Conservation (phyloP, 2,797 vertebrate species). For the Falco novaeseelandiae region DNA sequence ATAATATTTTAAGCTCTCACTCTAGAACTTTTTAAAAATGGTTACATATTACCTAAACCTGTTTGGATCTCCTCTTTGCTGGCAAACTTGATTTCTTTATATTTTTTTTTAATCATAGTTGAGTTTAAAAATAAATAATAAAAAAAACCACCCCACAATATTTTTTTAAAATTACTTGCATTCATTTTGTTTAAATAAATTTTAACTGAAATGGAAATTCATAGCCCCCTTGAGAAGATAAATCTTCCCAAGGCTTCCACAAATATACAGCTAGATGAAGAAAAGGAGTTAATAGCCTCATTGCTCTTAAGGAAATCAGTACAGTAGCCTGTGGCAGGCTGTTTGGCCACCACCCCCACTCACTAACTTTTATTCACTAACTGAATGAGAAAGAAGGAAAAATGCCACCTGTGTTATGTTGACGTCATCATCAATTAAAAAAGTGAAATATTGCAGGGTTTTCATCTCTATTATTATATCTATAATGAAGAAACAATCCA, state of each 20-base stretch:
- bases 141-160: fast-evolving
- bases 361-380: not conserved
- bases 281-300: fast-evolving
- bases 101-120: not conserved
- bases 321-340: not conserved
- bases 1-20: not conserved
- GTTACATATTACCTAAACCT: not conserved
- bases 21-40: not conserved
- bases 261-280: not conserved
- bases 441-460: not conserved
- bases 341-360: not conserved
- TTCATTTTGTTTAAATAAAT: not conserved
- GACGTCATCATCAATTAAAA: not conserved
- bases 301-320: not conserved
- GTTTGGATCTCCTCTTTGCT: not conserved
- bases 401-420: not conserved
- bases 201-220: not conserved
- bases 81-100: not conserved
- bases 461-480: not conserved
- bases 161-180: not conserved
- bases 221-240: fast-evolving
- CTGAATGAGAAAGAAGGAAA: not conserved
- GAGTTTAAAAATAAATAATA: not conserved
- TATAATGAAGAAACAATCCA: not conserved
- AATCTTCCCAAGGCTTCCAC: not conserved